Evolutionary conservation across 1,140 invertebrate species (phyloP).

Genomic region (Drosophila ercepeae): DNA sequence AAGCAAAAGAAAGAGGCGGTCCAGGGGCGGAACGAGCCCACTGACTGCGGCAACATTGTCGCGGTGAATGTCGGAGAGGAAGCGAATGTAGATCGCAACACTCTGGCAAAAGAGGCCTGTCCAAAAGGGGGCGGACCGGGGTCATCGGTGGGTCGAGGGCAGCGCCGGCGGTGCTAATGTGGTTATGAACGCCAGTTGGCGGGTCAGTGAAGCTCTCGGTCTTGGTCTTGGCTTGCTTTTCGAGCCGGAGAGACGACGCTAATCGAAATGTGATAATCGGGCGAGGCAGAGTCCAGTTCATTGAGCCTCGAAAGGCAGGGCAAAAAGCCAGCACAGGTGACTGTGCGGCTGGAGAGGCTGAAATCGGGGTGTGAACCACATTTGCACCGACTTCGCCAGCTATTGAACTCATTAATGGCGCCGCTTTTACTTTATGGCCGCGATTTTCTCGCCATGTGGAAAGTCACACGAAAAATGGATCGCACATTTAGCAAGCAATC

Average conservation of each 20-base stretch:
- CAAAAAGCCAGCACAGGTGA: not conserved
- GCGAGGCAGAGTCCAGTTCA: slow-evolving; percentile 41
- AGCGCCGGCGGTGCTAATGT: slow-evolving; percentile 79
- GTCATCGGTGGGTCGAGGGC: slow-evolving; percentile 50
- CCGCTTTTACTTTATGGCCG: slow-evolving; percentile 27
- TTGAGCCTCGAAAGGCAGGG: slow-evolving; percentile 31
- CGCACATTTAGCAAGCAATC: not conserved
- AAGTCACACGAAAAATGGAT: slow-evolving; percentile 46
- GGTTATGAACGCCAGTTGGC: slow-evolving; percentile 72
- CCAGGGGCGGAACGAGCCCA: slow-evolving; percentile 46
- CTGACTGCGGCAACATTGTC: slow-evolving; percentile 50
- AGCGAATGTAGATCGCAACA: slow-evolving; percentile 67
- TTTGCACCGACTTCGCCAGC: slow-evolving; percentile 63
- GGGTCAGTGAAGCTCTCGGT: slow-evolving; percentile 28
- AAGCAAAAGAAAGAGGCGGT: slow-evolving; percentile 36
- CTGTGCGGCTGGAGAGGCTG: slow-evolving; percentile 1
- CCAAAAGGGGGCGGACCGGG: not conserved
- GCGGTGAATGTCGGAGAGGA: slow-evolving; percentile 57
- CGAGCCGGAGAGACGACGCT: slow-evolving; percentile 36
- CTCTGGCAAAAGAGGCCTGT: slow-evolving; percentile 8
- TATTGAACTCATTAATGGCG: slow-evolving; percentile 77
- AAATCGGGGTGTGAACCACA: slow-evolving; percentile 22
- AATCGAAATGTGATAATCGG: slow-evolving; percentile 77
- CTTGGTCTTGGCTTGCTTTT: too few species aligned
- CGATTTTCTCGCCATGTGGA: slow-evolving; percentile 50